Conservation (phyloP, 1,140 invertebrate species). For the Pollicipes pollicipes region DNA sequence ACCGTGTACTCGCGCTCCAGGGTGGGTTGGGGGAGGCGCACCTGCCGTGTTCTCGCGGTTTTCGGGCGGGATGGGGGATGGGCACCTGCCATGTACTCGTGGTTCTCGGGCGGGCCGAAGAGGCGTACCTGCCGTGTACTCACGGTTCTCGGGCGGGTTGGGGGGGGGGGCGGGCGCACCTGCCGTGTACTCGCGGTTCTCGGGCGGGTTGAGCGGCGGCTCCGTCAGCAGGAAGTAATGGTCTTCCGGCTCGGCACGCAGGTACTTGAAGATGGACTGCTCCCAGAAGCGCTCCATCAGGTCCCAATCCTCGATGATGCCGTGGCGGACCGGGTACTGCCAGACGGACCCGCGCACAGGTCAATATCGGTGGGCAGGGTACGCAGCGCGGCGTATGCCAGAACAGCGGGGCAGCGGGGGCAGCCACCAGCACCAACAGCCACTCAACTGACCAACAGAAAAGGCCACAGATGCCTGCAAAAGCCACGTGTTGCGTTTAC, state of each 20-base stretch:
- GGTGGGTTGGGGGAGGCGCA: too few relatives aligned
- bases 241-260: slow-evolving; percentile 95
- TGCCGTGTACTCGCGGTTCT: slow-evolving; percentile 97
- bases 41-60: too few relatives aligned
- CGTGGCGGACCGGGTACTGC: slow-evolving; percentile 96
- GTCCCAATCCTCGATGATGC: slow-evolving; percentile 98
- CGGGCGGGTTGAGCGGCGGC: slow-evolving; percentile 97
- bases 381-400: not conserved
- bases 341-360: slow-evolving; percentile 13
- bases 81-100: too few relatives aligned
- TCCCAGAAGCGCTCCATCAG: slow-evolving; percentile 97
- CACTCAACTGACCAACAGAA: slow-evolving; percentile 5
- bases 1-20: too few relatives aligned
- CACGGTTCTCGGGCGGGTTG: too few relatives aligned
- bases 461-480: slow-evolving; percentile 4
- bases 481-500: too few relatives aligned
- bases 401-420: slow-evolving; percentile 8
- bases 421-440: slow-evolving; percentile 4
- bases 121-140: too few relatives aligned
- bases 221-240: slow-evolving; percentile 97
- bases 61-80: too few relatives aligned
- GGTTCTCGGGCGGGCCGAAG: too few relatives aligned
- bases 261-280: slow-evolving; percentile 98
- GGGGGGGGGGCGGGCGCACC: too few relatives aligned
- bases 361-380: too few relatives aligned